Base-by-base conservation (phyloP, 2,113 vertebrate genomes). In the Chitala chitala region DNA sequence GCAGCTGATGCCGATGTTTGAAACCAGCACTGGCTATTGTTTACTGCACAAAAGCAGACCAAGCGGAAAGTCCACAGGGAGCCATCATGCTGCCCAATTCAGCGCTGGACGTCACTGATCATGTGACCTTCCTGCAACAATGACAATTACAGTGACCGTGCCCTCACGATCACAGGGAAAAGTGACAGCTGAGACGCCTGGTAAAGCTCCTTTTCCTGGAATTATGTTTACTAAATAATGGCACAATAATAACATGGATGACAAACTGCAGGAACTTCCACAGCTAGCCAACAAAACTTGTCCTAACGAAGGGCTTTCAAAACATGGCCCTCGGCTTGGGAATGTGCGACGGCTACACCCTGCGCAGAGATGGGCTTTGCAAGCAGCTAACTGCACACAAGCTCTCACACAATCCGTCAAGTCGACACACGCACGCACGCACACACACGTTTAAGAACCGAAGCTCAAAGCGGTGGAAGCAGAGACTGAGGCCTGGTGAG, bases 81-180 rank as follows among this genome's bases (percentile, higher is more conserved):
- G 42, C 64, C 50, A 69, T 24, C 69, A 64, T n/a, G 48, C 68
- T 71, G 17, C 54, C 61, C 59, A 75, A 40, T 24, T 44, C 48
- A 8, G 64, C 65, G 73, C 75, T 75, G 66, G 78, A 82, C 81
- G 82, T 66, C 31, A 44, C 56, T n/a, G n/a, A 31, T 38, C 69
- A 75, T 65, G 78, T 80, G 75, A 55, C 79, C 73, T 81, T 79
- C 73, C 71, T 74, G 77, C 76, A 85, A 85, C 85, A 85, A 86
- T 82, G 82, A 86, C 80, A 77, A 87, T 86, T 84, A 86, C n/a
- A n/a, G n/a, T n/a, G n/a, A 82, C 86, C 76, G 75, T 74, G 80
- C 76, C 66, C 55, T 81, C 83, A 89, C 87, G 89, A 86, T 84
- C 44, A 58, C 42, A 61, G 69, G 77, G 75, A 78, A 79, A 73